phyloP scores from a whole-genome alignment of 2,888 invertebrate species.

The Hemicrepidius hirtus region DNA sequence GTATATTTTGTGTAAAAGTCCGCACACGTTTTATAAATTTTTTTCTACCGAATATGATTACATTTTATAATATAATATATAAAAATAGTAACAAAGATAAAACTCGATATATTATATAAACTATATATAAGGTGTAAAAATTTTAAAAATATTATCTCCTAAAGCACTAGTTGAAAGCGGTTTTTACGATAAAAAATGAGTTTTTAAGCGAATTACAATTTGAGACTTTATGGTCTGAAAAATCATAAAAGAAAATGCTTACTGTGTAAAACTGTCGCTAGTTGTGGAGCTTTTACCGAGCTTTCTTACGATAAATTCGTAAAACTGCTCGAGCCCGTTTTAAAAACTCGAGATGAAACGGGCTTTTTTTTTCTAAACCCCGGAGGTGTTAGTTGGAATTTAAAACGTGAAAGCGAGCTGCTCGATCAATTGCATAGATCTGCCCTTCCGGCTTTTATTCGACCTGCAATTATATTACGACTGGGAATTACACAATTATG shows the following conservation, averaged over 20 bases:
- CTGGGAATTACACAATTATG: conserved; percentile 37
- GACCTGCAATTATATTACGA: conserved; percentile 34
- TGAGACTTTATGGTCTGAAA: conserved; percentile 32
- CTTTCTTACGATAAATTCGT: conserved; percentile 22
- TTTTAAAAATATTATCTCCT: conserved; percentile 38
- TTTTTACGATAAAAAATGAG: conserved; percentile 33
- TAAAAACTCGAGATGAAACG: background rate
- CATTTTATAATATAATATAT: conserved; percentile 32
- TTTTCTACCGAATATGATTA: conserved; percentile 32
- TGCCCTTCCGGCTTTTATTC: conserved; percentile 14
- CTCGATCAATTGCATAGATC: conserved; percentile 1
- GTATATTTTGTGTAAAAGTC: conserved; percentile 31
- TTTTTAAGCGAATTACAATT: conserved; percentile 28
- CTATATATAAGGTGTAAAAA: conserved; percentile 43
- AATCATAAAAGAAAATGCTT: conserved; percentile 39
- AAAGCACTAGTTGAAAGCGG: conserved; percentile 34
- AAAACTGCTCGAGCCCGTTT: conserved; percentile 13
- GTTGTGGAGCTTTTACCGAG: conserved; percentile 23
- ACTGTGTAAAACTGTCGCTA: conserved; percentile 26
- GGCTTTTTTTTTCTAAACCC: conserved; percentile 3
- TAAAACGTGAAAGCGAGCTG: conserved; percentile 14
- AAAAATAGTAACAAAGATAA: conserved; percentile 43
- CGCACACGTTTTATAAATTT: conserved; percentile 25
- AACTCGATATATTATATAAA: conserved; percentile 38
- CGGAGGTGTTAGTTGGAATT: conserved; percentile 10